Percentiles rank a stretch among this genome's conserved stretches.
Evolutionary conservation across 64 coral and sea anemone genomes (phyloP).

Genomic region (Stichodactyla helianthus): DNA sequence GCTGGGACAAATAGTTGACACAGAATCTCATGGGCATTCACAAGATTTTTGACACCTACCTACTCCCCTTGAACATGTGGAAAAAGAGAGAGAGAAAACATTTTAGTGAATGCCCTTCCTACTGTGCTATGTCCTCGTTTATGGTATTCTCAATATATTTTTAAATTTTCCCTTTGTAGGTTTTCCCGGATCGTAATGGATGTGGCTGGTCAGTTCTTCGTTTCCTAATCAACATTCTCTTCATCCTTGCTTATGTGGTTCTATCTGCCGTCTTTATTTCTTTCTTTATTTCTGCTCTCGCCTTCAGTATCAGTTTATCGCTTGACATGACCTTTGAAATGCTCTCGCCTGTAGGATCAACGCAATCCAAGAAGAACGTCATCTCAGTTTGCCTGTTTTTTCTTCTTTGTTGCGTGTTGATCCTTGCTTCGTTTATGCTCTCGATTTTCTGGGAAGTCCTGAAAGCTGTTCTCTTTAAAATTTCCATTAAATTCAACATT

Average conservation of each 20-base stretch:
- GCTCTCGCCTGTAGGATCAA: constrained; percentile 36
- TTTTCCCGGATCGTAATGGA: constrained; percentile 30
- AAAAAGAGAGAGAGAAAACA: too few species aligned
- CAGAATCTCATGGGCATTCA: too few species aligned
- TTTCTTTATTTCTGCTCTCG: constrained; percentile 57
- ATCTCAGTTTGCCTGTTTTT: constrained; percentile 40
- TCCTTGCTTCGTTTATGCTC: constrained; percentile 20
- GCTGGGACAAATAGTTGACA: too few species aligned
- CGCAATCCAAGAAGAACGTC: constrained; percentile 18
- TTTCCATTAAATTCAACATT: constrained; percentile 20
- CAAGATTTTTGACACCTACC: too few species aligned
- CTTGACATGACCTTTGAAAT: constrained; percentile 71
- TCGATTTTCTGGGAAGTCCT: constrained; percentile 69
- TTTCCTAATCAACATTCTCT: constrained; percentile 4
- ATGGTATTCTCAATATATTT: too few species aligned
- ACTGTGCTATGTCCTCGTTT: too few species aligned
- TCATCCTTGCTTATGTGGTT: constrained; percentile 33
- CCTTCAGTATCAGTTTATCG: constrained; percentile 53
- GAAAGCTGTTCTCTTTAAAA: constrained; percentile 43
- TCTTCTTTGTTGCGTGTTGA: constrained; percentile 36
- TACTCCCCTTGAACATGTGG: too few species aligned
- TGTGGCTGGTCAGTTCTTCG: constrained; percentile 26
- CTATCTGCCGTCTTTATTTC: constrained; percentile 36
- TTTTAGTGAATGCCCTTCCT: too few species aligned
- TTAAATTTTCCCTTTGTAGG: not conserved